These are phyloP conservation scores for Epiperipatus broadwayi DNA, from an alignment of 2,888 invertebrate species.

Conservation along the genomic window DNA sequence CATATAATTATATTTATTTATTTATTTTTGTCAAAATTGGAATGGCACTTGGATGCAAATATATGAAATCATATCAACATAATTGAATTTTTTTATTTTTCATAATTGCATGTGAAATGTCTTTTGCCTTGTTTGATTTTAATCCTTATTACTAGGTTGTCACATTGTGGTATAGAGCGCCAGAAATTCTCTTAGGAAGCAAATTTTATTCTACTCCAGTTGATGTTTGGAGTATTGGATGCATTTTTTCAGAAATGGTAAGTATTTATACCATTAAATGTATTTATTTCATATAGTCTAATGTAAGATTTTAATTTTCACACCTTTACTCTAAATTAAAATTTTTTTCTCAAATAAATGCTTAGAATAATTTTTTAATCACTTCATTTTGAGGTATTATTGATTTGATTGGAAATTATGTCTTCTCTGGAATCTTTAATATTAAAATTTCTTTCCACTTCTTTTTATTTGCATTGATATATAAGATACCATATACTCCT, in stretches of 20 bases:
- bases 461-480: no score
- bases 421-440: no score
- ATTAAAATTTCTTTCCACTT: no score
- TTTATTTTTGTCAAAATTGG: not conserved
- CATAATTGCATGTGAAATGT: not conserved
- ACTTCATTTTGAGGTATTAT: no score
- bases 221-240: constrained; percentile 88
- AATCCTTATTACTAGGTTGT: constrained; percentile 41
- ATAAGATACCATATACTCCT: no score
- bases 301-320: not conserved
- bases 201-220: constrained; percentile 76
- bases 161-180: constrained; percentile 91
- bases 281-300: not conserved
- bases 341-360: no score
- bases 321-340: not conserved
- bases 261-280: constrained; percentile 20
- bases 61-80: not conserved
- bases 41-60: constrained; percentile 4
- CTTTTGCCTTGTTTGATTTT: not conserved
- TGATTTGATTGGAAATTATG: no score
- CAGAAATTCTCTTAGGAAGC: constrained; percentile 78
- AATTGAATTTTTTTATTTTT: not conserved
- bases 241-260: constrained; percentile 91
- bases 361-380: no score
- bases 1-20: no score